These are phyloP conservation scores for Gavialis gangeticus DNA, from an alignment of 2,113 vertebrate genomes.

Conservation along the genomic window DNA sequence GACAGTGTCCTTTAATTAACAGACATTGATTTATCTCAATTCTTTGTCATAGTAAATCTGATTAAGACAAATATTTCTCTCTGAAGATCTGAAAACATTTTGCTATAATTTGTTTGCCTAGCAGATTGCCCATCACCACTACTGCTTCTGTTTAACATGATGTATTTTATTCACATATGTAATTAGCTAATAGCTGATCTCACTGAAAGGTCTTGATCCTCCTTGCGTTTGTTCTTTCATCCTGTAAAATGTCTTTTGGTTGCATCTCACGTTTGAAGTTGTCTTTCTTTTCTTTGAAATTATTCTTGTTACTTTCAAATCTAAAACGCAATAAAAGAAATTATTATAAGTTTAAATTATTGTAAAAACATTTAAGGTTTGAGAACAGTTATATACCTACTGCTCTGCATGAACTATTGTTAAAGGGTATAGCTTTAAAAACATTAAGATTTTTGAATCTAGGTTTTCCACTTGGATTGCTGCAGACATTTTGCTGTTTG, in stretches of 20 bases:
- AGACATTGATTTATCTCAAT: slow-evolving; percentile 66
- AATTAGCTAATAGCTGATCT: slow-evolving; percentile 76
- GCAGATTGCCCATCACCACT: slow-evolving; percentile 66
- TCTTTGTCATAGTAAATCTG: slow-evolving; percentile 64
- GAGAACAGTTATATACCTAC: neutral
- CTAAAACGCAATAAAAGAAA: slow-evolving; percentile 56
- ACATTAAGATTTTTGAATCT: neutral
- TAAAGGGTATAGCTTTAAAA: neutral
- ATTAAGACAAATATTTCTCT: slow-evolving; percentile 75
- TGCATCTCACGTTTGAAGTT: slow-evolving; percentile 68
- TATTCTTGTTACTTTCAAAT: slow-evolving; percentile 62
- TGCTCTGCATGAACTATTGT: slow-evolving; percentile 3
- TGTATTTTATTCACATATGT: slow-evolving; percentile 77
- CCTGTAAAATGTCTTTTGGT: slow-evolving; percentile 62
- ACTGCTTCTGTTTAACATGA: slow-evolving; percentile 63
- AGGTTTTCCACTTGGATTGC: slow-evolving; percentile 13
- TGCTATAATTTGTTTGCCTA: slow-evolving; percentile 67
- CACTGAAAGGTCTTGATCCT: slow-evolving; percentile 67
- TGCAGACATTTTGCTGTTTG: neutral
- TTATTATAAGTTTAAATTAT: slow-evolving; percentile 59
- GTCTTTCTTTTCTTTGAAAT: slow-evolving; percentile 45
- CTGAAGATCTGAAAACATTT: slow-evolving; percentile 58
- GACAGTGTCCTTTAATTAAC: slow-evolving; percentile 72
- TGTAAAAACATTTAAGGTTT: slow-evolving; percentile 48
- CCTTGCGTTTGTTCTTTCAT: slow-evolving; percentile 61